These are phyloP conservation scores for Drosophila ogumai DNA, from an alignment of 1,140 invertebrate species.

Conservation along the genomic window DNA sequence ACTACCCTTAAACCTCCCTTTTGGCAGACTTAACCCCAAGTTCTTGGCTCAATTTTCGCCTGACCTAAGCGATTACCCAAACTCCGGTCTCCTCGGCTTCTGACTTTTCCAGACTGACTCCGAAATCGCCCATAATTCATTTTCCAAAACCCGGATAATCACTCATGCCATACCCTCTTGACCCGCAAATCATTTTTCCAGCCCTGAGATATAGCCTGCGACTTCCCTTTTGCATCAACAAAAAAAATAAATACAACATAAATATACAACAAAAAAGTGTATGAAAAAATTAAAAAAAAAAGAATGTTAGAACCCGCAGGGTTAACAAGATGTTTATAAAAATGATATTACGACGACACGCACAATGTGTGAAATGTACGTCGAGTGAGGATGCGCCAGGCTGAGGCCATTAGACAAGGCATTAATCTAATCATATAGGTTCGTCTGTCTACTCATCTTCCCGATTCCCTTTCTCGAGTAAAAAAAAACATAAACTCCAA, in stretches of 20 bases:
- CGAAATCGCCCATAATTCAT: slow-evolving; percentile 25
- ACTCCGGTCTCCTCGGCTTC: background rate
- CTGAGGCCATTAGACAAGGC: slow-evolving; percentile 71
- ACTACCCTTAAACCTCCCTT: background rate
- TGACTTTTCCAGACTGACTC: slow-evolving; percentile 17
- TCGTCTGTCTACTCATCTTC: slow-evolving; percentile 33
- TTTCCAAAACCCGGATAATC: slow-evolving; percentile 20
- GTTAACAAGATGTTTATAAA: slow-evolving; percentile 53
- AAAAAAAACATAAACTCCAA: slow-evolving; percentile 77
- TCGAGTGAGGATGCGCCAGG: background rate
- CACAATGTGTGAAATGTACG: slow-evolving; percentile 25
- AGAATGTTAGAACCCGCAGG: slow-evolving; percentile 5
- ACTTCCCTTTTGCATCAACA: background rate
- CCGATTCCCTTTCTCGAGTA: background rate
- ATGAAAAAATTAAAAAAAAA: background rate
- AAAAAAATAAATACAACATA: background rate
- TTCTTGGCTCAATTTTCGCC: background rate
- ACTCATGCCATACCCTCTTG: slow-evolving; percentile 27
- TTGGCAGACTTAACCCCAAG: background rate
- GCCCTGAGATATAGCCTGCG: slow-evolving; percentile 23
- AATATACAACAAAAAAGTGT: slow-evolving; percentile 7
- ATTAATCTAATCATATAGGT: slow-evolving; percentile 81
- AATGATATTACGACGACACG: slow-evolving; percentile 56
- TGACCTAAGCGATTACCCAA: slow-evolving; percentile 19
- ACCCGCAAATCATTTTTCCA: slow-evolving; percentile 45